Evolutionary conservation across 2,888 invertebrate genomes (phyloP).

Genomic region (Cepaea hortensis): DNA sequence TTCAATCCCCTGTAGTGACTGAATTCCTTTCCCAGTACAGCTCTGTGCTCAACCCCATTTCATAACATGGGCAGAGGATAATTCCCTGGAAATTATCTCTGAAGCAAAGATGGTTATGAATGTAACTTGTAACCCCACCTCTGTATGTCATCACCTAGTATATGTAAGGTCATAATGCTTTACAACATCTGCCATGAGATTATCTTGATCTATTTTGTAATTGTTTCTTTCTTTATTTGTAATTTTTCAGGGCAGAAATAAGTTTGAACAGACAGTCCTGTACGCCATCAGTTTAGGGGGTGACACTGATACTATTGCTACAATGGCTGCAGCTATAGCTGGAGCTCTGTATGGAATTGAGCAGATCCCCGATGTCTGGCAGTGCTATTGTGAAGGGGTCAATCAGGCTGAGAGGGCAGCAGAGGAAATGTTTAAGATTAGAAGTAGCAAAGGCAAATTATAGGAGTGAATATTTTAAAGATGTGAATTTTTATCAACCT

Average conservation of each 20-base stretch:
- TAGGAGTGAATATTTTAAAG: neutral
- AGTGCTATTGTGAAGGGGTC: slow-evolving; percentile 81
- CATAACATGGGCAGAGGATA: too few species aligned
- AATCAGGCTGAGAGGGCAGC: slow-evolving; percentile 79
- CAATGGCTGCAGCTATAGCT: slow-evolving; percentile 84
- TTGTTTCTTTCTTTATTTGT: neutral
- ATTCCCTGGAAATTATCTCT: too few species aligned
- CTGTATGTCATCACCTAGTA: too few species aligned
- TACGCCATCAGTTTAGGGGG: slow-evolving; percentile 85
- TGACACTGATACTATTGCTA: slow-evolving; percentile 87
- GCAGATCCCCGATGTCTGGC: slow-evolving; percentile 78
- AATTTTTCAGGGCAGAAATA: slow-evolving; percentile 74
- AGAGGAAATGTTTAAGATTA: slow-evolving; percentile 72
- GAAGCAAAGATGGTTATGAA: too few species aligned
- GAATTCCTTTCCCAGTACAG: too few species aligned
- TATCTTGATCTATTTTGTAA: too few species aligned
- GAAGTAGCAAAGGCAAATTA: neutral
- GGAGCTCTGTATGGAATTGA: slow-evolving; percentile 83
- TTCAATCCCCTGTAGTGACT: too few species aligned
- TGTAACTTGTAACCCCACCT: too few species aligned
- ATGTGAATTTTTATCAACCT: neutral
- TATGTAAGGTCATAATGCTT: too few species aligned
- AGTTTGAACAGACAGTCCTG: slow-evolving; percentile 82
- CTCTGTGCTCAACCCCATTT: too few species aligned
- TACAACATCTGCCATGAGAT: too few species aligned